Base-by-base conservation (phyloP, 64 coral and sea anemone genomes). In the Orbicella faveolata region DNA sequence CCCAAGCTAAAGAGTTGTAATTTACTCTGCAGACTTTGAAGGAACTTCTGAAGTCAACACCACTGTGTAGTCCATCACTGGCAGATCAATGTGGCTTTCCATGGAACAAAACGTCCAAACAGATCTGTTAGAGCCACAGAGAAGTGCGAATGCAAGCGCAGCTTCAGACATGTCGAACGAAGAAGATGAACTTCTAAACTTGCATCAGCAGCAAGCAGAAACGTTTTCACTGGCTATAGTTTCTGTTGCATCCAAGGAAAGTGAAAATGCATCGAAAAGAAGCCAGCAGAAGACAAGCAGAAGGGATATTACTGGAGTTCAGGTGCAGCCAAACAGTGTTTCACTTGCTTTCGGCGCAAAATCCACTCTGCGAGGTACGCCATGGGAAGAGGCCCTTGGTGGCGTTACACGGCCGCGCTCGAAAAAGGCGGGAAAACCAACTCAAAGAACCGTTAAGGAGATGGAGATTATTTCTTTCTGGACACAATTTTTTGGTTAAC, bases 401-500 rank as follows among this genome's bases (percentile, higher is more conserved):
- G 33, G 59, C 53, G 8, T 10, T 14, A 26, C 20, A 36, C 33
- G 34, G 9, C 36, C 36, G 72, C 33, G 30, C 72, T 34, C 72
- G 37, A 44, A 53, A 52, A 23, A 52, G 6, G 8, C 79, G 57
- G 57, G 52, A 83, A 83, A 83, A 83, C 55, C 9, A 36, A 20
- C 18, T 83, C 33, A 83, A 21, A 83, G 52, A 83, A 83, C 14
- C 65, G 15, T 35, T 8, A 64, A 64, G 20, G 79, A 83, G 59
- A 57, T 8, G 57, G 61, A 66, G 61, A 36, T 83, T 83, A 33
- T 65, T 8, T 8, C 55, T 10, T 83, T 83, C 39, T 83, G 79
- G 79, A 25, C 30, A 16, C 79, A 83, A 34, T 83, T 83, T 37
- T 83, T 83, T 64, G 79, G 79, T 19, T 83, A 65, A 34, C 6